phyloP scores from a whole-genome alignment of 2,113 vertebrate genomes.

The Condylura cristata region DNA sequence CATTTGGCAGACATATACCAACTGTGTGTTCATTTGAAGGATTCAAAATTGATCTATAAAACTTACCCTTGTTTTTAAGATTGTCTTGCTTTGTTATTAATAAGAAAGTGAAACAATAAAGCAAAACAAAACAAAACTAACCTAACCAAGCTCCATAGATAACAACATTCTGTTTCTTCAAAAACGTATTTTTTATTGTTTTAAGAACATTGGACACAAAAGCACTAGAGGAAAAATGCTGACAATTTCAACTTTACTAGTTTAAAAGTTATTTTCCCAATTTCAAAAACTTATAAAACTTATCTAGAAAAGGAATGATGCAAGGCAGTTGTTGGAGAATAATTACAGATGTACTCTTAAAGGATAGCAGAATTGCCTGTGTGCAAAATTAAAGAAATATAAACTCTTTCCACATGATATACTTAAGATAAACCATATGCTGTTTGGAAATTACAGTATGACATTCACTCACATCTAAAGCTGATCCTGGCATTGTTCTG shows the following conservation, averaged over 20 bases:
- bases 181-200: constrained; percentile 58
- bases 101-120: neutral
- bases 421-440: neutral
- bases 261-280: constrained; percentile 58
- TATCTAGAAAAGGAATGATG: constrained; percentile 58
- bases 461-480: neutral
- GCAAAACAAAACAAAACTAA: constrained; percentile 12
- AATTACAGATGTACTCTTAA: constrained; percentile 61
- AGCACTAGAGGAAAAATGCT: constrained; percentile 52
- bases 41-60: neutral
- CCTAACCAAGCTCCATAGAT: neutral
- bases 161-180: neutral
- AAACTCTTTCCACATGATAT: neutral
- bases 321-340: constrained; percentile 44
- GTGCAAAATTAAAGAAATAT: neutral
- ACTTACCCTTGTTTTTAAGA: constrained; percentile 5
- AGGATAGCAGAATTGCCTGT: constrained; percentile 31
- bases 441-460: neutral
- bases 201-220: constrained; percentile 68
- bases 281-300: constrained; percentile 47
- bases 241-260: constrained; percentile 60
- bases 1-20: neutral
- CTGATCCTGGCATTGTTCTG: neutral
- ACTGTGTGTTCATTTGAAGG: constrained; percentile 19
- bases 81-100: neutral